Base-by-base conservation (phyloP, 2,888 invertebrate species). In the Coenonympha glycerion region DNA sequence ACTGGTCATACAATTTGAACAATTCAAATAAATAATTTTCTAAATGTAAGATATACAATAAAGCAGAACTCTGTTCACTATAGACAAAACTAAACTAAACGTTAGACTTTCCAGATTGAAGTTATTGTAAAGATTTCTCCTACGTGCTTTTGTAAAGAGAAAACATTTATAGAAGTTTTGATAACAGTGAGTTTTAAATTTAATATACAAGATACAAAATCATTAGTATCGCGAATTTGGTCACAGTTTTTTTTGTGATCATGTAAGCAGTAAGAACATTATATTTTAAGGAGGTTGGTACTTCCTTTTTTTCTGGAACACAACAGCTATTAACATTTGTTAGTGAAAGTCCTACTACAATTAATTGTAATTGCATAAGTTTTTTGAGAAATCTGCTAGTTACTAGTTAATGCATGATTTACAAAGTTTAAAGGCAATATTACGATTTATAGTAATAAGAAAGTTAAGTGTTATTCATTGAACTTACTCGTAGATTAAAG, bases 1-100 rank as follows among this genome's bases (percentile, higher is more conserved):
- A 11, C 26, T 28, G 40, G 19, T 45, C 26, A 26, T 49, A 40
- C 19, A 36, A 13, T 40, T 16, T 8, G 15, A 26, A 30, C n/a
- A 42, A n/a, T 28, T 30, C 30, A 44, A 44, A 31, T 31, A 31
- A 44, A 45, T 42, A 42, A 11, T 42, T 33, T 45, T 24, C 44
- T 33, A 33, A 44, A 16, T 33, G 9, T 33, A 22, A 6, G 4
- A 31, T 22, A 24, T n/a, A 24, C 19, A 21, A 34, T 24, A n/a
- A 3, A 45, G 15, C 31, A 3, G 8, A 31, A 24, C 13, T 45
- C 15, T 34, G n/a, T n/a, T n/a, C n/a, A n/a, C 16, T 34, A 16
- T n/a, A n/a, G n/a, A n/a, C n/a, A n/a, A n/a, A n/a, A n/a, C n/a
- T n/a, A n/a, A n/a, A n/a, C n/a, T n/a, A 21, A 33, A 15, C 34